A percentile compares a stretch with the other conserved stretches of the same genome.
Conservation (phyloP, 2,888 invertebrate species). For the Hirtodrosophila trivittata region DNA sequence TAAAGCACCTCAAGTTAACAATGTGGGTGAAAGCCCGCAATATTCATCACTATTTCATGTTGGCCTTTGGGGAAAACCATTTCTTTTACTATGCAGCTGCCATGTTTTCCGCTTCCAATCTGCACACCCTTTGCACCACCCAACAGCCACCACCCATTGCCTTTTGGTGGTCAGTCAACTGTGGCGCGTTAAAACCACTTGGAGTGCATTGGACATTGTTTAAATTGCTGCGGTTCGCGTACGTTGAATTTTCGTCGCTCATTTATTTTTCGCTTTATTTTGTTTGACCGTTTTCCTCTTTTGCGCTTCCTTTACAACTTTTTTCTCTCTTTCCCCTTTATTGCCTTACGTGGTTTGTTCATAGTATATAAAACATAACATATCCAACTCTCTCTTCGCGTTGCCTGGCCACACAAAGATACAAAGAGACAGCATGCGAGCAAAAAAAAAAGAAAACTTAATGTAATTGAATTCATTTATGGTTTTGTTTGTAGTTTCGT, state of each 20-base stretch:
- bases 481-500: slow-evolving; percentile 72
- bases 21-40: slow-evolving; percentile 48
- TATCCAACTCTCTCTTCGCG: slow-evolving; percentile 25
- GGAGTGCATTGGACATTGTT: slow-evolving; percentile 75
- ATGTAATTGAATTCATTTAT: slow-evolving; percentile 79
- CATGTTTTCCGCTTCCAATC: slow-evolving; percentile 8
- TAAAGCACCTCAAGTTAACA: slow-evolving; percentile 37
- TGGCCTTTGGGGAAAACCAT: slow-evolving; percentile 52
- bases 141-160: slow-evolving; percentile 13
- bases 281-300: slow-evolving; percentile 20
- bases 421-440: not conserved
- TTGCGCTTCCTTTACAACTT: not conserved
- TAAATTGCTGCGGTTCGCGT: slow-evolving; percentile 75
- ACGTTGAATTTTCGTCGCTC: slow-evolving; percentile 67
- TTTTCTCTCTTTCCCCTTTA: slow-evolving; percentile 25
- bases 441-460: slow-evolving; percentile 61
- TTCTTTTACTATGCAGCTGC: slow-evolving; percentile 51
- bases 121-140: slow-evolving; percentile 4
- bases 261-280: slow-evolving; percentile 69
- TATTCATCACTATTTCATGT: slow-evolving; percentile 69
- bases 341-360: slow-evolving; percentile 30
- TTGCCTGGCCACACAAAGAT: not conserved
- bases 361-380: slow-evolving; percentile 56
- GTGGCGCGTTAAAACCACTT: slow-evolving; percentile 66
- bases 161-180: slow-evolving; percentile 47